Evolutionary conservation across 2,888 invertebrate species (phyloP), one percentile per base, ranked within the genome.

Genomic region (Agrotis segetum): DNA sequence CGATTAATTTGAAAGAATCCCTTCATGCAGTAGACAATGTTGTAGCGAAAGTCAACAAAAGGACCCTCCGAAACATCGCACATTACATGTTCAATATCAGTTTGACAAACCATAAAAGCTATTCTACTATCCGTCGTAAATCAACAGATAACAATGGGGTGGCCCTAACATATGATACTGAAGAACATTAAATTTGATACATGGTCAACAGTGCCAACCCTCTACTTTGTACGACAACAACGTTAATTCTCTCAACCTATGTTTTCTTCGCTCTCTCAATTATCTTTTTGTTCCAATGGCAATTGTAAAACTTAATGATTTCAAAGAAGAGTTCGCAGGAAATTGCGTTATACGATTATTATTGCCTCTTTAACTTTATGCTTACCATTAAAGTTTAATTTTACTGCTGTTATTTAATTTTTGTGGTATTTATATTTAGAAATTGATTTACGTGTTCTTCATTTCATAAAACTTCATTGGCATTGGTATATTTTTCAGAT

Each of bases 41-140:
- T 73, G 81, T 76, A 81, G 85, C 77, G 60, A 81, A 84, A 72
- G 64, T 70, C 79, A 79, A 75, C 82, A 80, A 76, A 69, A 62
- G 66, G 68, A 85, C 86, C 89, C 86, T 81, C 77, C 61, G 70
- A 65, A 77, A 78, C 66, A 71, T 70, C 58, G 67, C 76, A 68
- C 67, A 86, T 85, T 86, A 90, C 86, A 88, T 86, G 87, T 83
- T 73, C 81, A 74, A 84, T 92, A 92, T 90, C 90, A 88, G 88
- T 87, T 90, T 89, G 88, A 92, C 92, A 90, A 89, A 84, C 89
- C 92, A 92, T 93, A 89, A 92, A 92, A 91, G 82, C 89, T 86
- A 88, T 92, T 91, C 88, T 89, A 74, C 84, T 83, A 86, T 85
- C 83, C 83, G 72, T 87, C 88, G 84, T 89, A 90, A 91, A 91